Base-by-base conservation (phyloP, 2,797 vertebrate genomes). In the Poecilia velifera region DNA sequence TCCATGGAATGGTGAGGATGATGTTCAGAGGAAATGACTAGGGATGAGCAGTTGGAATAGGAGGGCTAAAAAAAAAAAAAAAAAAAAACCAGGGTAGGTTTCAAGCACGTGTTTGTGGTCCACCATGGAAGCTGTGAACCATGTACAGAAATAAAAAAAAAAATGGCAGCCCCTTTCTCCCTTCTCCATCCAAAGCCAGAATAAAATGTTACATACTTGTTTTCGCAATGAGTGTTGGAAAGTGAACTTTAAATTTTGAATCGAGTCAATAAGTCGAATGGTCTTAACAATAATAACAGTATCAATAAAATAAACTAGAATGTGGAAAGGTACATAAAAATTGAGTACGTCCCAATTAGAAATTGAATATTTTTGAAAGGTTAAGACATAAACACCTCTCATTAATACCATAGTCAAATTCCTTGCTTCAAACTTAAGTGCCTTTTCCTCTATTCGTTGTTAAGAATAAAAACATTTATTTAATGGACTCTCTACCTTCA, bases 11-110 rank as follows among this genome's bases (percentile, higher is more conserved):
- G 88, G 85, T 86, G 86, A 88, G 84, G 84, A 82, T 89, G 88
- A 87, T 81, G 84, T 88, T 84, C 64, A 77, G 73, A 91, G 92
- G 92, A 94, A 94, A 91, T 92, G 88, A 91, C 86, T 81, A 28
- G 34, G 43, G 79, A 88, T 91, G 89, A 86, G 84, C 82, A 81
- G 82, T 62, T 72, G 73, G 75, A 79, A 82, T 73, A 76, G 66
- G 72, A 87, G 3, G 9, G 71, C 79, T 85, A 89, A 89, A 76
- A 84, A 82, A 85, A 89, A 76, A 84, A 82, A 85, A 34, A 77
- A 84, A 82, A 85, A 77, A 84, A 82, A 85, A 82, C 41, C 36
- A 53, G 41, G 45, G 34, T 73, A 36, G 78, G 55, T 5, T 4
- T 79, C 81, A 16, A 59, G 73, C 76, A 72, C 6, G 66, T 82